Percentiles rank a stretch among this genome's conserved stretches.
phyloP scores from a whole-genome alignment of 2,797 vertebrate species.

The Galago senegalensis region DNA sequence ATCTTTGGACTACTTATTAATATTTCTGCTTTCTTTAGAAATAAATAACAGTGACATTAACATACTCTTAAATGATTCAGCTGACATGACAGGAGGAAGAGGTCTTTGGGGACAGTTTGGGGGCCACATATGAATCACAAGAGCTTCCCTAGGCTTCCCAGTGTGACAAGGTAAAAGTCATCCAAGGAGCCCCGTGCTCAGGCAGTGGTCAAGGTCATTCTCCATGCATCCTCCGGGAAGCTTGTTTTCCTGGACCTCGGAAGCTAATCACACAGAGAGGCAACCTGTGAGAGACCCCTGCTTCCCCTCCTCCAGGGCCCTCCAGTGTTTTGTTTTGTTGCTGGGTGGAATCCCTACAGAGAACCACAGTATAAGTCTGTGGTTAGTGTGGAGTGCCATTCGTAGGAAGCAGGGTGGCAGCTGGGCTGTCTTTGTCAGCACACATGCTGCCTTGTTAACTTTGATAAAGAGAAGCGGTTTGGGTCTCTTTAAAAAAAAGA shows the following conservation, averaged over 20 bases:
- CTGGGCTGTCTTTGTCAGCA: conserved; percentile 71
- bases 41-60: background rate
- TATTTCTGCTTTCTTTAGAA: background rate
- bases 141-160: background rate
- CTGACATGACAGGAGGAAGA: background rate
- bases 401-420: conserved; percentile 69
- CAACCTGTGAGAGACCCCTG: background rate
- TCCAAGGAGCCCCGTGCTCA: background rate
- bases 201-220: conserved; percentile 26
- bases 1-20: background rate
- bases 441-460: background rate
- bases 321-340: conserved; percentile 87
- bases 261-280: background rate
- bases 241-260: background rate
- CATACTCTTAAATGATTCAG: background rate
- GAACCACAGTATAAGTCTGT: conserved; percentile 51
- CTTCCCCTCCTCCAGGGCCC: background rate
- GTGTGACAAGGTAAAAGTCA: background rate
- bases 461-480: conserved; percentile 59
- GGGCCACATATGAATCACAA: background rate
- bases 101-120: background rate
- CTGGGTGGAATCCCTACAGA: conserved; percentile 85
- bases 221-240: conserved; percentile 63
- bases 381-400: conserved; percentile 30
- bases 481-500: background rate